phyloP scores from a whole-genome alignment of 2,888 invertebrate genomes.

The Philereme vetulata region DNA sequence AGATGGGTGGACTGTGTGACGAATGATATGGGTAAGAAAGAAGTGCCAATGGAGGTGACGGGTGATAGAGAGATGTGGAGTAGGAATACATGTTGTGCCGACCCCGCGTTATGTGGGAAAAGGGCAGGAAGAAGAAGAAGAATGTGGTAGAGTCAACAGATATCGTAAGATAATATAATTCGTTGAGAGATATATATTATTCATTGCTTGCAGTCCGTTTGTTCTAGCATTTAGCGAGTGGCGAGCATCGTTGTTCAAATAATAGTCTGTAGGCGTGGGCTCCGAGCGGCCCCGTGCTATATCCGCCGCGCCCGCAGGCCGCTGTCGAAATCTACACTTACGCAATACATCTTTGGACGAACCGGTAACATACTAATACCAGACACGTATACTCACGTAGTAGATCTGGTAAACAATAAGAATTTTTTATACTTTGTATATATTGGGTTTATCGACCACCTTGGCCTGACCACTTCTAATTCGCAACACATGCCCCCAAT shows the following conservation, averaged over 20 bases:
- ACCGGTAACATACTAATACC: slow-evolving; percentile 62
- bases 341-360: slow-evolving; percentile 71
- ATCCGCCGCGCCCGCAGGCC: slow-evolving; percentile 58
- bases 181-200: slow-evolving; percentile 48
- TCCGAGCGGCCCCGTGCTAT: slow-evolving; percentile 78
- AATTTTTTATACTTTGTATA: slow-evolving; percentile 43
- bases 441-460: slow-evolving; percentile 27
- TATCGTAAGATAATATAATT: slow-evolving; percentile 43
- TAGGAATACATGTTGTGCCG: too few species aligned
- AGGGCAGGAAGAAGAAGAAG: too few species aligned
- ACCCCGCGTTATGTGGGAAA: too few species aligned
- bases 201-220: slow-evolving; percentile 59
- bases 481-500: slow-evolving; percentile 9
- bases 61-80: too few species aligned
- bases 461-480: slow-evolving; percentile 19
- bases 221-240: slow-evolving; percentile 67
- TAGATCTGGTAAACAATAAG: slow-evolving; percentile 49
- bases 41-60: too few species aligned
- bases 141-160: slow-evolving; percentile 50
- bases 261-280: slow-evolving; percentile 69
- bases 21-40: too few species aligned
- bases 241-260: slow-evolving; percentile 67
- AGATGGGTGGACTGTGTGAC: too few species aligned
- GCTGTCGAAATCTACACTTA: slow-evolving; percentile 74
- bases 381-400: slow-evolving; percentile 42